Conservation (phyloP, 1,140 invertebrate genomes). For the Calephelis nemesis region DNA sequence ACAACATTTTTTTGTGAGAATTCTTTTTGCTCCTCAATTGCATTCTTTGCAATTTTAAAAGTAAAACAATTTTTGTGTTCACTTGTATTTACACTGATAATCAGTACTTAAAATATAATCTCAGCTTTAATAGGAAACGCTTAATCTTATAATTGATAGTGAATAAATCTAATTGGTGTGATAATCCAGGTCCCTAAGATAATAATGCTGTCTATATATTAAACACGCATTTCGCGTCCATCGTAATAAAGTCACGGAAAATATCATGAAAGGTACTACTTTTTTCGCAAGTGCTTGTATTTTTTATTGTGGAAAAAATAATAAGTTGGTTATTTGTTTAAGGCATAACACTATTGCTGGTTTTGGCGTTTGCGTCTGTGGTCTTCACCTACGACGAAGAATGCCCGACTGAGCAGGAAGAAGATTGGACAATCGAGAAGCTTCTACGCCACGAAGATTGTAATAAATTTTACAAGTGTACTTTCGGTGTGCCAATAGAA, state of each 20-base stretch:
- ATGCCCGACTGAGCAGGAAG: slow-evolving; percentile 39
- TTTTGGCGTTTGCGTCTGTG: slow-evolving; percentile 7
- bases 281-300: not conserved
- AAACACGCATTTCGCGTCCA: not conserved
- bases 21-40: too few species aligned
- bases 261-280: slow-evolving; percentile 28
- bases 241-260: not conserved
- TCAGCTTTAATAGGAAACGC: slow-evolving; percentile 14
- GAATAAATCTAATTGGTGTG: slow-evolving; percentile 7
- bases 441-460: slow-evolving; percentile 77
- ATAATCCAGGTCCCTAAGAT: slow-evolving; percentile 2
- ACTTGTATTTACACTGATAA: slow-evolving; percentile 11
- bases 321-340: slow-evolving; percentile 19
- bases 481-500: slow-evolving; percentile 65
- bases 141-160: slow-evolving; percentile 8
- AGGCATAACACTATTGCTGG: slow-evolving; percentile 17
- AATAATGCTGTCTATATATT: slow-evolving; percentile 6
- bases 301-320: not conserved
- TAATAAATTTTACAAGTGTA: slow-evolving; percentile 80
- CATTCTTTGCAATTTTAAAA: too few species aligned
- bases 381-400: slow-evolving; percentile 16
- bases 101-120: slow-evolving; percentile 20
- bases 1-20: too few species aligned
- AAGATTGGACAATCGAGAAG: slow-evolving; percentile 33
- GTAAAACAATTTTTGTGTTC: slow-evolving; percentile 1